Base-by-base conservation (phyloP, 2,797 vertebrate genomes). In the Phataginus tricuspis region DNA sequence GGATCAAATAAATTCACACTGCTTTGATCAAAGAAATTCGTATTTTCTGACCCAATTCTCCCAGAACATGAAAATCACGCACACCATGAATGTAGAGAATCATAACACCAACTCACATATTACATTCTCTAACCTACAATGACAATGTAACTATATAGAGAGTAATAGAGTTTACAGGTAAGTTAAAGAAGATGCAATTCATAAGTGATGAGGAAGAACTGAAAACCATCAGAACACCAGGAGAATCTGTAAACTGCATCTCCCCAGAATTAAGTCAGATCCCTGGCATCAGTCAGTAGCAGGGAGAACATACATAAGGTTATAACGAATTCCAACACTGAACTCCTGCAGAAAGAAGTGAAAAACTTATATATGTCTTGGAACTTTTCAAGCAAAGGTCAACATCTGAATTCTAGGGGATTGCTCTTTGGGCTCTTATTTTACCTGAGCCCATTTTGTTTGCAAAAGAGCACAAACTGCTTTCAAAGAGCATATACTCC, bases 351-450 rank as follows among this genome's bases (percentile, higher is more conserved):
- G 84, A 90, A 91, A 29, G 39, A 19, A 96, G 59, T 37, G 88
- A 75, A 91, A 93, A 88, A n/a, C 31, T 12, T 94, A n/a, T 94
- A n/a, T 64, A 55, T 68, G 37, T 37, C 63, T 72, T 37, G 19
- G 16, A 6, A 59, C 19, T 49, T 82, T 88, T 87, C 34, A 85
- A 93, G 75, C 11, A 39, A 91, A 95, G 29, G 53, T 75, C 89
- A 84, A 71, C 53, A 86, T 92, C 34, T 69, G 69, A 86, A 84
- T 90, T 91, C 45, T 34, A 86, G 29, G 10, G 4, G 34, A 68
- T 64, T 91, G 49, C 2, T 75, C 64, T 92, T 80, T 69, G n/a
- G 21, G 19, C 4, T 90, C 31, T 89, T 89, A 83, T 39, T 92
- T 94, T 86, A 79, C 57, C 29, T 68, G 55, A 82, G 13, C 27